Evolutionary conservation across 2,113 vertebrate genomes (phyloP), one percentile per base, ranked within the genome.

Genomic region (Cisticola juncidis): DNA sequence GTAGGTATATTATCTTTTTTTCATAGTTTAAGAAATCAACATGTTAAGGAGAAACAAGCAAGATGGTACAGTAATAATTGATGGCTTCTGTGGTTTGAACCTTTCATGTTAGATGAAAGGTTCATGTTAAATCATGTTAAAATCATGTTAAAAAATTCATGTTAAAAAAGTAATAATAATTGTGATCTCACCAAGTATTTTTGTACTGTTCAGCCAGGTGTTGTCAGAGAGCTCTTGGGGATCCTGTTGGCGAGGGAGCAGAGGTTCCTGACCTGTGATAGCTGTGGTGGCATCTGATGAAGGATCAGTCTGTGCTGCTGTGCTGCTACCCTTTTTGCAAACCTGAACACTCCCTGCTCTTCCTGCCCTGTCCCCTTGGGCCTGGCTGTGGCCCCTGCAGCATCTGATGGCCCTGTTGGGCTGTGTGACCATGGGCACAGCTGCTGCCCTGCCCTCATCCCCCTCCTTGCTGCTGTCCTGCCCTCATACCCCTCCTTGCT

Each of bases 351-450:
- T 12, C 15, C 29, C n/a, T 4, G 9, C 14, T 23, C 62, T 7
- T 25, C 35, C 36, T 38, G 21, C 36, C 35, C 38, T 0, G 1
- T 84, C 7, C 40, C 48, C n/a, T 31, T 2, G 9, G 5, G 45
- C 21, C 25, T 3, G 36, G 6, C 45, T 65, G 33, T 1, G 2
- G 58, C 42, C 25, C 23, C 36, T 56, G 10, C 3, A 1, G 35
- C 35, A 9, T 12, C 45, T 24, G 4, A 2, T 25, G 60, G 78
- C 45, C 9, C 50, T 26, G 15, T 0, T 68, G 60, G 25, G 29
- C 42, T 29, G 50, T 6, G 4, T 0, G 7, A n/a, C 18, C 8
- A 1, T 7, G 4, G 70, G 36, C 64, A 6, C 4, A 4, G 9
- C 47, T 6, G 8, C 9, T 26, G 40, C 5, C 26, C 24, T 57